Evolutionary conservation across 2,113 vertebrate genomes (phyloP).

Genomic region (Cacatua alba): DNA sequence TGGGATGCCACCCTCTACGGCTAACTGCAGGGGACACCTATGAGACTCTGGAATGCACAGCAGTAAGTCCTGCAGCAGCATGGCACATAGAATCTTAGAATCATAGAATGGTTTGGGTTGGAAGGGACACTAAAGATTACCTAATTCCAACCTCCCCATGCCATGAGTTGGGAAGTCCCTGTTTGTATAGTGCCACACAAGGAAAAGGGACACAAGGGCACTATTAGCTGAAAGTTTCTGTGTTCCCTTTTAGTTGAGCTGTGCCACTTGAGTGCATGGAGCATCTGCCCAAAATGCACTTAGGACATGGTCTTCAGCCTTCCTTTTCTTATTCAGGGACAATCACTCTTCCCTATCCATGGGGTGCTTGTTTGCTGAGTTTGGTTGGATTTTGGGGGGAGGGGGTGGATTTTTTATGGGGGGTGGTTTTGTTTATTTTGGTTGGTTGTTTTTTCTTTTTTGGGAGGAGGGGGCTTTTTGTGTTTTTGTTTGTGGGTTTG

Average conservation of each 20-base stretch:
- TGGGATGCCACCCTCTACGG: background rate
- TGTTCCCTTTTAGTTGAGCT: background rate
- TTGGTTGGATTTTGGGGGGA: background rate
- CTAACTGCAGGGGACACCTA: background rate
- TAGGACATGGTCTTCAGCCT: background rate
- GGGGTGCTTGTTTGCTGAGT: background rate
- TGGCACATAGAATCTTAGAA: background rate
- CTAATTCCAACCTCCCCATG: background rate
- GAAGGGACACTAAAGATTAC: background rate
- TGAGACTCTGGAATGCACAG: no score
- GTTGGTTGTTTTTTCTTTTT: background rate
- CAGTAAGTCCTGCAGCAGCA: background rate
- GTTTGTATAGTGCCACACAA: background rate
- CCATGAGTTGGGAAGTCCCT: background rate
- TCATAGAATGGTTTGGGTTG: background rate
- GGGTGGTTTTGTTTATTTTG: no score
- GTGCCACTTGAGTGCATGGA: background rate
- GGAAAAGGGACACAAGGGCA: background rate
- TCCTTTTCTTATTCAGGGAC: background rate
- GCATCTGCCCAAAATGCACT: background rate
- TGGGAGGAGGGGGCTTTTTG: background rate
- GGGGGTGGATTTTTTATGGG: background rate
- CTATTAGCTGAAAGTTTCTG: background rate
- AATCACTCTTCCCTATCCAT: background rate
- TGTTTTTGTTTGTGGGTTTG: background rate